Base-by-base conservation (phyloP, 2,797 vertebrate species). In the Pseudochromis fuscus region DNA sequence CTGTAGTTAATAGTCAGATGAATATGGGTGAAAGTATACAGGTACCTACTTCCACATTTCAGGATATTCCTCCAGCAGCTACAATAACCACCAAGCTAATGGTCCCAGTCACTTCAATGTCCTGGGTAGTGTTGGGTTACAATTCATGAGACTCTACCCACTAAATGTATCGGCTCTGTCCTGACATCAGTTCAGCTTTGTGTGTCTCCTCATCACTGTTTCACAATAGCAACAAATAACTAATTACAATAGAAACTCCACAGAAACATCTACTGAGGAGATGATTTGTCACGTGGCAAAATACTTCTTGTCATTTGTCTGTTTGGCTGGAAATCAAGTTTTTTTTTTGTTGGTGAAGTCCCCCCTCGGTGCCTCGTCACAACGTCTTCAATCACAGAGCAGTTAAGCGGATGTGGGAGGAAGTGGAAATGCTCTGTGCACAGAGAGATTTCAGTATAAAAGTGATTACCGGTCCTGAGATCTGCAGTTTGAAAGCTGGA, bases 221-320 rank as follows among this genome's bases (percentile, higher is more conserved):
- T 60, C 55, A 67, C 66, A 69, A 78, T 45, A 16, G 16, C 53
- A 23, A 75, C 40, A 75, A 77, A 75, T 49, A 75, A 38, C 51
- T 83, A 82, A 85, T 68, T 75, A 81, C 56, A 63, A 19, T 63
- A 42, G n/a, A 59, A 74, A 63, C 64, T 66, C 57, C 48, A 81
- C 9, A 55, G 48, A 79, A 83, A 69, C 76, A 48, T 74, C 51
- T 64, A 45, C 35, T 24, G 23, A 23, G 19, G 28, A 65, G 50
- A 70, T 77, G 3, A 78, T 85, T 81, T 75, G 68, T 84, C 69
- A 77, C 62, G 61, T 15, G 24, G 24, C 30, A 55, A 82, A 84
- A 67, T 63, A 55, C 21, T 18, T 70, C 45, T 49, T 60, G 63
- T 78, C 55, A 71, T 73, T 72, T 77, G 10, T 27, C 48, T 61